Conservation (phyloP, 2,888 invertebrate species). For the Hypena proboscidalis region DNA sequence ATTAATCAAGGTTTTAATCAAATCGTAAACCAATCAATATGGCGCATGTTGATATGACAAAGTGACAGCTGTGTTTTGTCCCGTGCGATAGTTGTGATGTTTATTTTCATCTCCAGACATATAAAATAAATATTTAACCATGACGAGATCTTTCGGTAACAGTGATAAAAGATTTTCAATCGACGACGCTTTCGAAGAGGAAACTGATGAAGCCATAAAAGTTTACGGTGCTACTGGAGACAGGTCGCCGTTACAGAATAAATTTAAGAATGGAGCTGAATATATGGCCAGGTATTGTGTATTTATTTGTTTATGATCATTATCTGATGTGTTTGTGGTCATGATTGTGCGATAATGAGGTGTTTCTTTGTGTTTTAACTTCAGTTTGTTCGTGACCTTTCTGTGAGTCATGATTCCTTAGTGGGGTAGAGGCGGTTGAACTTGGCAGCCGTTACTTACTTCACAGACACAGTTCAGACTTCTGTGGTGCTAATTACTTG, state of each 20-base stretch:
- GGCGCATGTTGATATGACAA: conserved; percentile 78
- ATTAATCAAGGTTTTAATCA: conserved; percentile 17
- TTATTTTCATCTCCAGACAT: conserved; percentile 63
- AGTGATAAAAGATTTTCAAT: conserved; percentile 90
- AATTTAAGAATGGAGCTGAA: conserved; percentile 76
- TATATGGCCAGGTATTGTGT: conserved; percentile 67
- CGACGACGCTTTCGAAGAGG: conserved; percentile 94
- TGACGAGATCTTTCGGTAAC: conserved; percentile 81
- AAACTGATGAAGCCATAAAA: conserved; percentile 92
- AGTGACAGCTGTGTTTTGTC: conserved; percentile 81
- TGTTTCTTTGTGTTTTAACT: conserved; percentile 50
- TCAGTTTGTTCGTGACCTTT: conserved; percentile 69
- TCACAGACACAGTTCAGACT: conserved; percentile 27
- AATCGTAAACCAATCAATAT: conserved; percentile 61
- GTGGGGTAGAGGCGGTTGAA: conserved; percentile 74
- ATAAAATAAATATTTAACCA: conserved; percentile 61
- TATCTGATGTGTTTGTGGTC: conserved; percentile 1
- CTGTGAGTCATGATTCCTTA: conserved; percentile 63
- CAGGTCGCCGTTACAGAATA: conserved; percentile 87
- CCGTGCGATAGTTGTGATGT: conserved; percentile 69
- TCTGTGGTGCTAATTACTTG: conserved; percentile 51
- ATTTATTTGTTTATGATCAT: conserved; percentile 2
- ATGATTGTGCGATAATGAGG: conserved; percentile 5
- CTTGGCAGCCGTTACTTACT: conserved; percentile 43
- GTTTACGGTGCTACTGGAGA: conserved; percentile 92